These are phyloP conservation scores for Lophochroa leadbeateri DNA, from an alignment of 2,113 vertebrate genomes.

Conservation along the genomic window DNA sequence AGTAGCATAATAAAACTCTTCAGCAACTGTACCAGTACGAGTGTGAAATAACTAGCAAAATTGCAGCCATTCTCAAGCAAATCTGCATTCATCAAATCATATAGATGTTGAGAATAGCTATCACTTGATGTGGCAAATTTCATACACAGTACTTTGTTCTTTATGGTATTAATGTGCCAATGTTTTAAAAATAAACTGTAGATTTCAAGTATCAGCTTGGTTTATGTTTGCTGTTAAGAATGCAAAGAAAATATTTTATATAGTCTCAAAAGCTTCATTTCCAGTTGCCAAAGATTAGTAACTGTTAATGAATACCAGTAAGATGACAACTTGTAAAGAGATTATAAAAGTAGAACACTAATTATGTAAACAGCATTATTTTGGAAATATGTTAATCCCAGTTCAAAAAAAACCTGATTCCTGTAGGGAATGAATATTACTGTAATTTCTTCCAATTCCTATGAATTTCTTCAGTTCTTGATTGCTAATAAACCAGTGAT, in stretches of 20 bases:
- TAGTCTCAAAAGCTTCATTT: neutral
- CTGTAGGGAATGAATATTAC: neutral
- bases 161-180: neutral
- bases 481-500: neutral
- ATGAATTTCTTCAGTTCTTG: neutral
- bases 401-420: neutral
- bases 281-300: neutral
- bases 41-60: slow-evolving; percentile 1
- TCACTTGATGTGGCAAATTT: slow-evolving; percentile 13
- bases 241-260: neutral
- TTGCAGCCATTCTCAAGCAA: slow-evolving; percentile 41
- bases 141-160: neutral
- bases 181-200: neutral
- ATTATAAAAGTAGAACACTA: neutral
- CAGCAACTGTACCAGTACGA: neutral
- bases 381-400: neutral
- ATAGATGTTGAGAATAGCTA: neutral
- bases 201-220: neutral
- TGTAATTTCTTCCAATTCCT: neutral
- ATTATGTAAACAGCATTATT: neutral
- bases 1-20: neutral
- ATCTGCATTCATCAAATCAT: slow-evolving; percentile 17
- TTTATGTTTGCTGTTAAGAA: neutral
- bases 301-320: neutral
- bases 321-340: neutral